phyloP scores from a whole-genome alignment of 1,140 invertebrate species.

The Trichogramma pretiosum region DNA sequence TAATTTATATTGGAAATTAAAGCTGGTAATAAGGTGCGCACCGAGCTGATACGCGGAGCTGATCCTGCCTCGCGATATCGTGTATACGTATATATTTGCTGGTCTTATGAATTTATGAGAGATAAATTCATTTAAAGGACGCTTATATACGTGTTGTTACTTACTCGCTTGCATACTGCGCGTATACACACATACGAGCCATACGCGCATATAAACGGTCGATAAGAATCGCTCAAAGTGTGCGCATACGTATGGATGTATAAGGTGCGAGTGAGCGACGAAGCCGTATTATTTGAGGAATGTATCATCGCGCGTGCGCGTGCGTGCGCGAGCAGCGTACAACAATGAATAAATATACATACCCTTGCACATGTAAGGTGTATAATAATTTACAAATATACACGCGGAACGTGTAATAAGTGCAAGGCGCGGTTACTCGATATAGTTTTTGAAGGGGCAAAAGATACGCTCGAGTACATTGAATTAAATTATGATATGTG shows the following conservation, averaged over 20 bases:
- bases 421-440: background rate
- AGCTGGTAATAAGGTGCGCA: conserved; percentile 13
- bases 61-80: conserved; percentile 5
- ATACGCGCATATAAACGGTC: background rate
- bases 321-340: no score
- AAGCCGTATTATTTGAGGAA: conserved; percentile 1
- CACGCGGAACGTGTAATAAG: background rate
- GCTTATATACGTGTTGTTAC: background rate
- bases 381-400: no score
- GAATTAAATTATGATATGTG: no score
- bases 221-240: background rate
- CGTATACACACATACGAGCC: no score
- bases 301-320: conserved; percentile 1
- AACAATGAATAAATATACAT: no score
- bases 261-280: no score
- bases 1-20: conserved; percentile 10
- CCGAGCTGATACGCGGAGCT: background rate
- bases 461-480: no score
- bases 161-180: no score
- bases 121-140: conserved; percentile 15
- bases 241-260: no score
- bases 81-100: no score
- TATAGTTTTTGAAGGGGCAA: no score
- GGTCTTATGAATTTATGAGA: conserved; percentile 16
- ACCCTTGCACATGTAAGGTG: no score